These are phyloP conservation scores for Odobenus rosmarus DNA, from an alignment of 2,113 vertebrate genomes.

Conservation along the genomic window DNA sequence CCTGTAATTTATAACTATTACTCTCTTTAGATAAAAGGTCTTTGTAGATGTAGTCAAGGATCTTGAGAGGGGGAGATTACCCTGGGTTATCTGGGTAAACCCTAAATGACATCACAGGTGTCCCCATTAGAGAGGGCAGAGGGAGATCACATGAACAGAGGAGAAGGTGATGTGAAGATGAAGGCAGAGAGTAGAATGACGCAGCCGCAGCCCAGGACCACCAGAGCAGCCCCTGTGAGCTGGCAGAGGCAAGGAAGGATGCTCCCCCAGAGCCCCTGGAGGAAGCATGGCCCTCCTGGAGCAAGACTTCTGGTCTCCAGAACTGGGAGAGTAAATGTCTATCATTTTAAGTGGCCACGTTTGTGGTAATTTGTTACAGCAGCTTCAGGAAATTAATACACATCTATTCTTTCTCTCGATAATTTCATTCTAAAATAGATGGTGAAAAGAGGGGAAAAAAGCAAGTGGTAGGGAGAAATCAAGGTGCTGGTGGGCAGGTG, in stretches of 20 bases:
- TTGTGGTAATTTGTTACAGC: neutral
- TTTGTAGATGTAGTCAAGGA: neutral
- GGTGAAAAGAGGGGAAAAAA: neutral
- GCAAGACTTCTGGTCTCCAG: neutral
- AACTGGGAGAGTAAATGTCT: neutral
- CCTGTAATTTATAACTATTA: neutral
- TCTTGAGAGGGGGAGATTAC: neutral
- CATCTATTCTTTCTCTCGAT: neutral
- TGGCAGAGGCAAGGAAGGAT: neutral
- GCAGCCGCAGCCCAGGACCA: neutral
- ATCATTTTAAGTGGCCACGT: neutral
- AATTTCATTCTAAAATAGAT: neutral
- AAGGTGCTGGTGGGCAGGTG: neutral
- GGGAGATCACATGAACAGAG: neutral
- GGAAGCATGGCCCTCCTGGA: too few species aligned
- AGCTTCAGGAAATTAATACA: neutral
- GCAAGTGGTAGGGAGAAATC: neutral
- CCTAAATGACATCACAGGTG: neutral
- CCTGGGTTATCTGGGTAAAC: neutral
- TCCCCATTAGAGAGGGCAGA: neutral
- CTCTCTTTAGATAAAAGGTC: neutral
- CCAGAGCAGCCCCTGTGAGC: neutral
- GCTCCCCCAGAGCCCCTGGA: accelerated
- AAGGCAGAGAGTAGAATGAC: neutral
- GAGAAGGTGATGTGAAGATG: neutral